phyloP scores from a whole-genome alignment of 2,888 invertebrate genomes.

The Gari tellinella region DNA sequence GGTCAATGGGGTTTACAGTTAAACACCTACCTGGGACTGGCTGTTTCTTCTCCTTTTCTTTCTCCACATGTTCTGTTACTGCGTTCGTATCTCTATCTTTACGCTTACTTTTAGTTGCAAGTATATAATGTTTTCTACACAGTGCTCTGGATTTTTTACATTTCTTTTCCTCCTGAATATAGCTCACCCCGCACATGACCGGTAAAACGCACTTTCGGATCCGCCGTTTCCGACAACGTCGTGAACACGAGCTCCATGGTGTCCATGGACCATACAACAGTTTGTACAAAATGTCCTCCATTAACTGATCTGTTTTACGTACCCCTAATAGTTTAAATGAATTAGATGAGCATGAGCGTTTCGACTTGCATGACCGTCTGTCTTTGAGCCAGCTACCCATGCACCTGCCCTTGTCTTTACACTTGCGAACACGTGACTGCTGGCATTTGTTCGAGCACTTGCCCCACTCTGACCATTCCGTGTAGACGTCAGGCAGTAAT shows the following conservation, averaged over 20 bases:
- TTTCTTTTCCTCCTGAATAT: conserved; percentile 92
- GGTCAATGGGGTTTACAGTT: no score
- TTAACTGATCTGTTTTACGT: conserved; percentile 67
- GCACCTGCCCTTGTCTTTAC: conserved; percentile 71
- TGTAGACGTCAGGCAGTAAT: conserved; percentile 62
- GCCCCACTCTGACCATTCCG: conserved; percentile 80
- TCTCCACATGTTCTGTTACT: no score
- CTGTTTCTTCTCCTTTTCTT: no score
- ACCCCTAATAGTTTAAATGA: conserved; percentile 69
- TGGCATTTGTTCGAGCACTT: conserved; percentile 80
- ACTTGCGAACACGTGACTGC: conserved; percentile 80
- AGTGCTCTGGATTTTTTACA: conserved; percentile 93
- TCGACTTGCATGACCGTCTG: conserved; percentile 74
- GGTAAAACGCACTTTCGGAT: conserved; percentile 90
- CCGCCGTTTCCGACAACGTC: conserved; percentile 91
- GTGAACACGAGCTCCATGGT: conserved; percentile 92
- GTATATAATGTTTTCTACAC: conserved; percentile 87
- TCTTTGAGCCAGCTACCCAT: conserved; percentile 79
- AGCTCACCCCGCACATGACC: conserved; percentile 90
- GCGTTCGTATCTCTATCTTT: no score
- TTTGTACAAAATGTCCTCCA: conserved; percentile 78
- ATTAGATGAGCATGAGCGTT: conserved; percentile 62
- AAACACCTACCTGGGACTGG: no score
- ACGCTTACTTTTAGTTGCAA: neutral
- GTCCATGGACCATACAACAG: conserved; percentile 88